Percentiles rank a stretch among this genome's conserved stretches.
These are phyloP conservation scores for Sebastes glaucus DNA, from an alignment of 2,797 vertebrate species.

Conservation along the genomic window DNA sequence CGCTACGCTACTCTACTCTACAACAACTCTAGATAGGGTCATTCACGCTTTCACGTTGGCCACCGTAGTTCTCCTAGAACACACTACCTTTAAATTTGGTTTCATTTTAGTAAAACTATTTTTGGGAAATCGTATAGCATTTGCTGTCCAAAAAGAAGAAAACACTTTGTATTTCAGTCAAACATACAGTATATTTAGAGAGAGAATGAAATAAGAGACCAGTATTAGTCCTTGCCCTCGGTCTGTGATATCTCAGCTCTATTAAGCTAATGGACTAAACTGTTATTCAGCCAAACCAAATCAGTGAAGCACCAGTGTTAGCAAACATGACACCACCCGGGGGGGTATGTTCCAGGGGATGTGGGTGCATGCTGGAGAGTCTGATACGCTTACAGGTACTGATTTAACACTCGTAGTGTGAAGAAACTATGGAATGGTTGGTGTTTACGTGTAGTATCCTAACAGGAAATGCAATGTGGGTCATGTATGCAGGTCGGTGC, in stretches of 20 bases:
- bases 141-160: not conserved
- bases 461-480: not conserved
- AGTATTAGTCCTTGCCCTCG: not conserved
- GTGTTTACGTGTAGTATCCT: not conserved
- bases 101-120: not conserved
- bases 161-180: not conserved
- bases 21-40: too few species aligned
- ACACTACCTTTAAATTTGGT: too few species aligned
- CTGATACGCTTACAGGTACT: not conserved
- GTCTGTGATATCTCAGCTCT: not conserved
- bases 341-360: not conserved
- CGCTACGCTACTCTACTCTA: too few species aligned
- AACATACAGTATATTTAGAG: not conserved
- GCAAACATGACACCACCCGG: conserved; percentile 37
- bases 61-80: too few species aligned
- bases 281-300: conserved; percentile 27
- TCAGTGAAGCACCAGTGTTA: conserved; percentile 5
- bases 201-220: conserved; percentile 6
- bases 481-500: not conserved
- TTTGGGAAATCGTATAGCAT: not conserved
- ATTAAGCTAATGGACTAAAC: conserved; percentile 10
- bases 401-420: not conserved
- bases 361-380: not conserved
- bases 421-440: not conserved
- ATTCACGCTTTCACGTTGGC: too few species aligned